Percentiles rank a stretch among this genome's conserved stretches.
Conservation (phyloP, 2,797 vertebrate species). For the Loris lydekkerianus region DNA sequence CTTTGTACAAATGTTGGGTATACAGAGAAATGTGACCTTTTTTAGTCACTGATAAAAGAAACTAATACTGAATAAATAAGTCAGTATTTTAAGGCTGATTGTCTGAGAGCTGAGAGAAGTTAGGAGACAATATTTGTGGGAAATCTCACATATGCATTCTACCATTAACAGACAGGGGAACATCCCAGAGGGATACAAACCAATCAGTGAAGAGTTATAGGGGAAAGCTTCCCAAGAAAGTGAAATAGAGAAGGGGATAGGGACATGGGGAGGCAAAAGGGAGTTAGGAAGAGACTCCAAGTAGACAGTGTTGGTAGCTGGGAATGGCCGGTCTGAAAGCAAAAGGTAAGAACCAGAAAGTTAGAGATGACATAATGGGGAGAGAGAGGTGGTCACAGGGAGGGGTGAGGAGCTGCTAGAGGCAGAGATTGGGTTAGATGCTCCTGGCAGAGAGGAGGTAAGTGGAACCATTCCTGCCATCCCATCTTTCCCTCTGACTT, state of each 20-base stretch:
- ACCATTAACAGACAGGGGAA: not conserved
- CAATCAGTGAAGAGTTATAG: not conserved
- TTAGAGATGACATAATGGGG: accelerated
- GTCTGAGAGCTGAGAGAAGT: not conserved
- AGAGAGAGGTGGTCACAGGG: not conserved
- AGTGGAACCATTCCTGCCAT: accelerated
- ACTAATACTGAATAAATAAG: not conserved
- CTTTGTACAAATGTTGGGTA: not conserved
- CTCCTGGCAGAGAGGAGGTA: not conserved
- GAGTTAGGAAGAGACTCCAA: not conserved
- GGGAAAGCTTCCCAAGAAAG: not conserved
- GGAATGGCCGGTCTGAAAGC: not conserved
- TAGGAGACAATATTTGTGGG: not conserved
- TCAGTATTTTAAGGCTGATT: not conserved
- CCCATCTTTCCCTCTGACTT: not conserved
- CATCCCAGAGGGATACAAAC: not conserved
- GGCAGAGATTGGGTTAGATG: not conserved
- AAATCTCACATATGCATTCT: too few relatives aligned
- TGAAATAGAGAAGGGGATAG: not conserved
- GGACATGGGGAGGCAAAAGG: not conserved
- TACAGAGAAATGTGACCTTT: not conserved
- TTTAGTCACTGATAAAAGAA: not conserved
- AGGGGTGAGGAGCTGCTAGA: not conserved
- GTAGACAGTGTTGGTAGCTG: not conserved
- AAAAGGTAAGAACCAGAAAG: not conserved